phyloP scores from a whole-genome alignment of 92 coral and sea anemone species.

The Parazoanthus swiftii region DNA sequence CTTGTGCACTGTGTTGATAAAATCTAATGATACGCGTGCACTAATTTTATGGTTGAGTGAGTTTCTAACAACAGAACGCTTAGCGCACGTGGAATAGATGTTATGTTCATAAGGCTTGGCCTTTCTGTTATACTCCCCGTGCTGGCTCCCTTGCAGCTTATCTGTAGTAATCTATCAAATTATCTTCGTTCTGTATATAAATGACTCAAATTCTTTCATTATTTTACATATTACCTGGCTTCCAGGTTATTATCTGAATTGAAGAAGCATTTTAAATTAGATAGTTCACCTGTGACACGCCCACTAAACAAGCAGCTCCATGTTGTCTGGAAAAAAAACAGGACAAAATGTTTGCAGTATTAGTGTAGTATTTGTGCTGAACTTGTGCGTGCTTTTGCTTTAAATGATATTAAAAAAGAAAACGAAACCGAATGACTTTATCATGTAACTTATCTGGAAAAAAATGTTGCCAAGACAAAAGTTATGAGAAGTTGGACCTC shows the following conservation, averaged over 20 bases:
- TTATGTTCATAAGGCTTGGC: not conserved
- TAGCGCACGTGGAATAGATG: not conserved
- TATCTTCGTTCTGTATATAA: not conserved
- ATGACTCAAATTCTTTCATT: too few species aligned
- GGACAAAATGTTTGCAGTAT: not conserved
- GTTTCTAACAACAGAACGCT: not conserved
- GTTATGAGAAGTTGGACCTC: not conserved
- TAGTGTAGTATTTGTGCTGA: not conserved
- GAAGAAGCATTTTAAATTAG: too few species aligned
- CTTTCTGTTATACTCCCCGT: not conserved
- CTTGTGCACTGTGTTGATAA: not conserved
- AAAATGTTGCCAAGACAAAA: not conserved
- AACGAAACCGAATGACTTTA: not conserved
- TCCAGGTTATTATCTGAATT: not conserved
- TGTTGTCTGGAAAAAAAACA: not conserved
- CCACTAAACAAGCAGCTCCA: not conserved
- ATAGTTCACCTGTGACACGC: not conserved
- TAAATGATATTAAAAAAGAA: too few species aligned
- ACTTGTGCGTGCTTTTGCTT: not conserved
- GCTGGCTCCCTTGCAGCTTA: not conserved
- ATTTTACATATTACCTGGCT: not conserved
- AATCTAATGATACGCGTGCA: constrained; percentile 2
- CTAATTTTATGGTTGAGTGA: constrained; percentile 16
- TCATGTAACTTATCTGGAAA: not conserved
- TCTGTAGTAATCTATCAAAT: not conserved